phyloP scores from a whole-genome alignment of 2,113 vertebrate genomes.

The Opisthocomus hoazin region DNA sequence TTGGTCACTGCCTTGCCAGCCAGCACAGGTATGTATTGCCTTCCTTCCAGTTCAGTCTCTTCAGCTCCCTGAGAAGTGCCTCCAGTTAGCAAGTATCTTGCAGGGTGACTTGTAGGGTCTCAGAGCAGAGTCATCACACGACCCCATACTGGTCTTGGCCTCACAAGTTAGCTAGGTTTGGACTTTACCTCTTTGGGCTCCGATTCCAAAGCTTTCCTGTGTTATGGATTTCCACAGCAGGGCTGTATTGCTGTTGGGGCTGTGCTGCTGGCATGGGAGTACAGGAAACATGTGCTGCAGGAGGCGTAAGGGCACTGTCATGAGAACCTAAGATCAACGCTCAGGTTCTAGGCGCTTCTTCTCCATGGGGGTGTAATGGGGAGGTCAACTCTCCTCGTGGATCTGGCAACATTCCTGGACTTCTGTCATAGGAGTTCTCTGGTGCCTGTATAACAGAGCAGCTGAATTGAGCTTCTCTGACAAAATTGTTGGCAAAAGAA shows the following conservation, averaged over 20 bases:
- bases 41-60: neutral
- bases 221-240: neutral
- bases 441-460: neutral
- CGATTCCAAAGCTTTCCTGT: neutral
- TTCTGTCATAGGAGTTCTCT: neutral
- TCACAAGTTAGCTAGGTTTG: neutral
- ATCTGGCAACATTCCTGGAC: neutral
- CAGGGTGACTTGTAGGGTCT: neutral
- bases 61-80: neutral
- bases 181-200: neutral
- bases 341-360: neutral
- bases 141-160: neutral
- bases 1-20: neutral
- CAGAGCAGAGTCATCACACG: neutral
- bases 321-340: neutral
- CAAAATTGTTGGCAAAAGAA: neutral
- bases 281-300: neutral
- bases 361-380: neutral
- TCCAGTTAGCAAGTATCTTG: neutral
- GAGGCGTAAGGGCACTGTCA: neutral
- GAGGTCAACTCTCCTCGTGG: neutral
- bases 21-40: too few relatives aligned
- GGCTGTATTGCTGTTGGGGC: neutral
- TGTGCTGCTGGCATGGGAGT: neutral
- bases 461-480: neutral